A percentile compares a stretch with the other conserved stretches of the same genome.
Evolutionary conservation across 2,888 invertebrate genomes (phyloP).

Genomic region (Dicyrtoma fusca): DNA sequence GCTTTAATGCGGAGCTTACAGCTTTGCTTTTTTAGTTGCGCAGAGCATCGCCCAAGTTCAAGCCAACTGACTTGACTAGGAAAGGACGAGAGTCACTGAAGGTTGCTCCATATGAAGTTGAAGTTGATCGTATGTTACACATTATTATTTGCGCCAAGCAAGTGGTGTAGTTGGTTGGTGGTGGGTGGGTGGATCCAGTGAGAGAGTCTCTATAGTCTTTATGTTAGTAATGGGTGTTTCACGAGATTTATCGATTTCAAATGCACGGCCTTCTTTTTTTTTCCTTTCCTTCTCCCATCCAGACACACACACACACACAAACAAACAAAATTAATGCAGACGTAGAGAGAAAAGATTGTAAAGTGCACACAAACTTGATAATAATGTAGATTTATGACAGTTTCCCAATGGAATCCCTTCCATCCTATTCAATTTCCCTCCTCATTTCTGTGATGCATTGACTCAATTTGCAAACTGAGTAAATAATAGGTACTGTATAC

Average conservation of each 20-base stretch:
- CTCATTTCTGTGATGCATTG: too few relatives aligned
- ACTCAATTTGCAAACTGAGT: too few relatives aligned
- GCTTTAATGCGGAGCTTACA: neutral
- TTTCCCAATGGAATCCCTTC: too few relatives aligned
- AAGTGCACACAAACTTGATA: too few relatives aligned
- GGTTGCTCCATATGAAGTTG: neutral
- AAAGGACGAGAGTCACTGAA: constrained; percentile 4
- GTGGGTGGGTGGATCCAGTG: constrained; percentile 25
- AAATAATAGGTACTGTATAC: too few relatives aligned
- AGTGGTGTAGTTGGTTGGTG: constrained; percentile 32
- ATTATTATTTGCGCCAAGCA: constrained; percentile 28
- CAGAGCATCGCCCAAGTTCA: too few relatives aligned
- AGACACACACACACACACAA: neutral
- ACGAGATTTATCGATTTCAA: constrained; percentile 34
- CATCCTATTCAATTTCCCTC: too few relatives aligned
- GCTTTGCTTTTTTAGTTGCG: neutral
- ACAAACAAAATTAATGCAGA: neutral
- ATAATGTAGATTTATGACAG: too few relatives aligned
- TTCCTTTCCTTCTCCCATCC: constrained; percentile 6
- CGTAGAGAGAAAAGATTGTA: too few relatives aligned
- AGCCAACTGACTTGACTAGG: neutral
- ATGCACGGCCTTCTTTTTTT: constrained; percentile 21
- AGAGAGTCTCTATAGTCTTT: constrained; percentile 21
- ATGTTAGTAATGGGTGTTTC: constrained; percentile 21
- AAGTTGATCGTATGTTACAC: constrained; percentile 18